A percentile compares a stretch with the other conserved stretches of the same genome.
Conservation (phyloP, 2,888 invertebrate genomes). For the Cantharis lateralis region DNA sequence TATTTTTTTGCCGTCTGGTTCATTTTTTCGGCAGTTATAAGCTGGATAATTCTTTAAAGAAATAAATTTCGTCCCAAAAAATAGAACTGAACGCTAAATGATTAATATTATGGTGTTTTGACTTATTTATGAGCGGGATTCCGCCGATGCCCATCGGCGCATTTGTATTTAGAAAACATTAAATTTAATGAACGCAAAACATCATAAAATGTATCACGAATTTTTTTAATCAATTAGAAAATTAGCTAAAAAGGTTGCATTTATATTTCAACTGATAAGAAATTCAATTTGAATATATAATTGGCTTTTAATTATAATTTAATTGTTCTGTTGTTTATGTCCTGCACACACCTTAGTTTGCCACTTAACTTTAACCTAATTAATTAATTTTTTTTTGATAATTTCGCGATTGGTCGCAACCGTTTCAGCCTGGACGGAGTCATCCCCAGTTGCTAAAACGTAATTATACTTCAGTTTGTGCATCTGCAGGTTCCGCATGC, state of each 20-base stretch:
- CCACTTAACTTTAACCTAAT: background rate
- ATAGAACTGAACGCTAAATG: background rate
- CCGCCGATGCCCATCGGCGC: background rate
- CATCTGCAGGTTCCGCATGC: background rate
- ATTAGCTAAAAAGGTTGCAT: background rate
- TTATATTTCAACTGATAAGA: background rate
- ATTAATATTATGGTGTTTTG: background rate
- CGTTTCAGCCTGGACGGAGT: background rate
- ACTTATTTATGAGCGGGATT: background rate
- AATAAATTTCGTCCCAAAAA: too few species aligned
- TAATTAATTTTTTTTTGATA: background rate
- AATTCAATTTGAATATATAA: background rate
- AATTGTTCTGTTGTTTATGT: background rate
- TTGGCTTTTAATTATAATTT: background rate
- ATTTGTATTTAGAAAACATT: background rate
- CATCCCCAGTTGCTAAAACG: background rate
- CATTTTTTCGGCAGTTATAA: too few species aligned
- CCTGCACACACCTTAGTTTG: background rate
- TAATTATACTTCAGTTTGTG: background rate
- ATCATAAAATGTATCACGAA: background rate
- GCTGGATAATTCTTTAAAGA: too few species aligned
- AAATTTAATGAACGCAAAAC: background rate
- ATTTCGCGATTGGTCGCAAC: background rate
- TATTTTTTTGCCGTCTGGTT: too few species aligned
- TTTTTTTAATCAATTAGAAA: background rate